Percentiles rank a stretch among this genome's conserved stretches.
These are phyloP conservation scores for Eolophus roseicapilla DNA, from an alignment of 2,113 vertebrate species.

Conservation along the genomic window DNA sequence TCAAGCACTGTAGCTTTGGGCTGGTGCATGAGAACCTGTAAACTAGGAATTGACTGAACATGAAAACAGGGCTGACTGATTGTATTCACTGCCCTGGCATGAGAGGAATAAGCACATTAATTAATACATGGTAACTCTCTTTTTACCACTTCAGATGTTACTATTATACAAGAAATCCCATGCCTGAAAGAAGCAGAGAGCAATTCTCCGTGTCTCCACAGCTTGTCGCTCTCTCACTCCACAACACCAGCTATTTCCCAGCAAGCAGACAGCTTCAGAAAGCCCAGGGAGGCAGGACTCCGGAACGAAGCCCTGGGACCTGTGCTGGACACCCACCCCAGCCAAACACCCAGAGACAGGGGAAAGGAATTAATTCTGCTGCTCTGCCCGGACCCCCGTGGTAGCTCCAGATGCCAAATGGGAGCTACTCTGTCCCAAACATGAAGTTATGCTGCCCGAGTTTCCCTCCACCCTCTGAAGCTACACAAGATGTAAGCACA, in stretches of 20 bases:
- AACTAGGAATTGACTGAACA: neutral
- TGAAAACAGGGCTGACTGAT: neutral
- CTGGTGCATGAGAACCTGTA: neutral
- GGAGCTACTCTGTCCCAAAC: neutral
- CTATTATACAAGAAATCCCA: rapidly evolving
- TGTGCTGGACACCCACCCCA: neutral
- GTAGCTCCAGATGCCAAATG: neutral
- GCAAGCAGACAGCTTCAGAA: neutral
- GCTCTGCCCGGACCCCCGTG: rapidly evolving
- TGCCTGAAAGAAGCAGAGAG: neutral
- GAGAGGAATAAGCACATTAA: neutral
- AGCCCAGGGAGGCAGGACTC: neutral
- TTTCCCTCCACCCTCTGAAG: neutral
- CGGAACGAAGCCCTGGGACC: rapidly evolving
- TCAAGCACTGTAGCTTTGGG: neutral
- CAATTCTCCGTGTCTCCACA: neutral
- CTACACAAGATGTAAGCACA: neutral
- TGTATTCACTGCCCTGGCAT: rapidly evolving
- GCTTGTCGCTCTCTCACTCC: conserved; percentile 14
- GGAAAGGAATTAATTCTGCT: neutral
- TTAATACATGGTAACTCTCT: neutral
- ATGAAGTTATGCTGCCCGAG: rapidly evolving
- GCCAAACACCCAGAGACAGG: rapidly evolving
- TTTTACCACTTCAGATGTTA: neutral
- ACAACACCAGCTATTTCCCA: rapidly evolving